A percentile compares a stretch with the other conserved stretches of the same genome.
These are phyloP conservation scores for Cantharis rustica DNA, from an alignment of 2,888 invertebrate species.

Conservation along the genomic window DNA sequence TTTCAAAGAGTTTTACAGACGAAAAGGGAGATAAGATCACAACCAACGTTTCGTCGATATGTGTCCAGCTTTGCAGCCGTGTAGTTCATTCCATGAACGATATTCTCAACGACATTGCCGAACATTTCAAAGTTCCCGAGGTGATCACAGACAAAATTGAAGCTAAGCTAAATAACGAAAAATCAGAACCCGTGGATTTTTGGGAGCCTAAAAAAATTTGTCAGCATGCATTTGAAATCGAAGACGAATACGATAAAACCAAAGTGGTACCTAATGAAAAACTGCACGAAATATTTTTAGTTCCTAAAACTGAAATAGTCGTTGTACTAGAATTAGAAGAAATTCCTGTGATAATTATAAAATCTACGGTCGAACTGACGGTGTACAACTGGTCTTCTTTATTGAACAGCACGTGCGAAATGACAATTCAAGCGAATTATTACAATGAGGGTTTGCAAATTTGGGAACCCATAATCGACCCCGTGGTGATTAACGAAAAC, in stretches of 20 bases:
- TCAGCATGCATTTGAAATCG: constrained; percentile 37
- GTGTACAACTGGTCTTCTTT: constrained; percentile 70
- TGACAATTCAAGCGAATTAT: constrained; percentile 58
- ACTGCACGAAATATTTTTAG: constrained; percentile 45
- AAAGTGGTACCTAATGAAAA: constrained; percentile 13
- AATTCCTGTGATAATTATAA: constrained; percentile 61
- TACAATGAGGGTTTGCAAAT: constrained; percentile 54
- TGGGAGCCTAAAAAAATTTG: constrained; percentile 74
- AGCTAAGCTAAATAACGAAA: constrained; percentile 7
- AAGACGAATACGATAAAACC: constrained; percentile 30
- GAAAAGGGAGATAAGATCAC: constrained; percentile 71
- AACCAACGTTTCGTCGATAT: constrained; percentile 69
- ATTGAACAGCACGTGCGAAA: constrained; percentile 51
- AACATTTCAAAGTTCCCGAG: constrained; percentile 54
- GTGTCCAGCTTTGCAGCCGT: constrained; percentile 73
- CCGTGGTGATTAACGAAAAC: constrained; percentile 69
- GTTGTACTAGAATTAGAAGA: constrained; percentile 69
- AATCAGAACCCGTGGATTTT: constrained; percentile 60
- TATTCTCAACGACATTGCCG: constrained; percentile 54
- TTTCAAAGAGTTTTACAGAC: constrained; percentile 65
- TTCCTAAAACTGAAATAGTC: constrained; percentile 62
- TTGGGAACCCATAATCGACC: constrained; percentile 88
- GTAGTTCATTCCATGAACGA: constrained; percentile 74
- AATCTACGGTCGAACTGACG: constrained; percentile 63
- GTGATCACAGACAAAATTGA: constrained; percentile 22